These are phyloP conservation scores for Centropus bengalensis DNA, from an alignment of 2,113 vertebrate genomes.

Conservation along the genomic window DNA sequence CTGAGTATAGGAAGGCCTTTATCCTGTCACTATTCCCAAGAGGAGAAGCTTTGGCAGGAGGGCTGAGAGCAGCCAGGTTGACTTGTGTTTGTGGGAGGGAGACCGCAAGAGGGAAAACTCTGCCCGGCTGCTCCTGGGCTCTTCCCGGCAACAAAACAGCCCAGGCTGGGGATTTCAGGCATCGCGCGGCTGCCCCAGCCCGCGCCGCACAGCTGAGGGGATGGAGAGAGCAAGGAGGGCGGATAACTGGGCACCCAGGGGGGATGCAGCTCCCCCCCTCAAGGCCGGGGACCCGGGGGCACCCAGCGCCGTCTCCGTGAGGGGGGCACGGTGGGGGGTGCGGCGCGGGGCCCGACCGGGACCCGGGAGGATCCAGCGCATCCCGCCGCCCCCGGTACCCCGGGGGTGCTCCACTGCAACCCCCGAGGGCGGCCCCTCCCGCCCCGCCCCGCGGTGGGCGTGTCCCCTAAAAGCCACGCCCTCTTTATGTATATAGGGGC, in stretches of 20 bases:
- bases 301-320: not conserved
- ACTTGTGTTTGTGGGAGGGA: rapidly evolving
- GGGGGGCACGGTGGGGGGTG: too few relatives aligned
- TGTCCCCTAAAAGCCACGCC: too few relatives aligned
- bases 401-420: too few relatives aligned
- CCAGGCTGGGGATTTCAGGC: not conserved
- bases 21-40: not conserved
- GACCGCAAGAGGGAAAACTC: not conserved
- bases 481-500: too few relatives aligned
- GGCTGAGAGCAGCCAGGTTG: not conserved
- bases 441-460: too few relatives aligned
- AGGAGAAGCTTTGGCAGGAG: not conserved
- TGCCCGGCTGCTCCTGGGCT: not conserved
- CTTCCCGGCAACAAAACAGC: not conserved
- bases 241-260: not conserved
- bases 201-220: rapidly evolving
- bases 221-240: not conserved
- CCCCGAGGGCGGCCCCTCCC: too few relatives aligned
- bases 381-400: too few relatives aligned
- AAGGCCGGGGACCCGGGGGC: too few relatives aligned
- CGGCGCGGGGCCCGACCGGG: too few relatives aligned
- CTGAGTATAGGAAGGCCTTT: rapidly evolving
- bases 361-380: too few relatives aligned
- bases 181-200: not conserved
- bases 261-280: too few relatives aligned